Conservation (phyloP, 2,113 vertebrate species). For the Papio anubis region DNA sequence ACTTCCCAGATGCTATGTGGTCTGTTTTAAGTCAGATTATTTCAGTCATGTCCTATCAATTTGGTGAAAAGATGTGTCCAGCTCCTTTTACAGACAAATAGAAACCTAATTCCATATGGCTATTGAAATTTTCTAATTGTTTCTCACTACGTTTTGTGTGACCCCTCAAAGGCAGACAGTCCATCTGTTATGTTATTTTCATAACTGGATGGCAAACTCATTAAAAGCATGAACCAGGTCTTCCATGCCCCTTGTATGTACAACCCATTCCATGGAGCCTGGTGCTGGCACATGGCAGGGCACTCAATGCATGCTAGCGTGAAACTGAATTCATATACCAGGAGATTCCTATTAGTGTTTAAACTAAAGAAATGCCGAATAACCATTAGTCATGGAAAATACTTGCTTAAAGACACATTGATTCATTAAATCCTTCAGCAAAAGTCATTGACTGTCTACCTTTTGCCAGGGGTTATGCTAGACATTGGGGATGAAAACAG, state of each 20-base stretch:
- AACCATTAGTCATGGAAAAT: background rate
- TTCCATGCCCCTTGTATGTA: background rate
- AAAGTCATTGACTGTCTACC: background rate
- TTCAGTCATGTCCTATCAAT: background rate
- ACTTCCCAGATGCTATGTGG: background rate
- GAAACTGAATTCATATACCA: background rate
- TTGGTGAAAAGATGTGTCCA: background rate
- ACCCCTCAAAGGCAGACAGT: too few relatives aligned
- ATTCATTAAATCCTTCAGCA: constrained; percentile 10
- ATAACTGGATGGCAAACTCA: background rate
- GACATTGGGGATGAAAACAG: background rate
- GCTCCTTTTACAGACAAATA: background rate
- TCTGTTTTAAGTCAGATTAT: background rate
- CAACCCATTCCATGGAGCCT: background rate
- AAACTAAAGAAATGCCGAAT: background rate
- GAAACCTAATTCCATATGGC: background rate
- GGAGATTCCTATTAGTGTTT: background rate
- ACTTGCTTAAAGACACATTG: constrained; percentile 11
- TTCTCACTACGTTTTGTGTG: background rate
- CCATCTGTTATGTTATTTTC: background rate
- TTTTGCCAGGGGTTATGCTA: background rate
- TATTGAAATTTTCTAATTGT: background rate
- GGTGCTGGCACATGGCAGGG: background rate
- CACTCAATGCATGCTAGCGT: background rate
- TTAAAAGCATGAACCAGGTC: background rate